Percentiles rank a stretch among this genome's conserved stretches.
Evolutionary conservation across 1,140 invertebrate species (phyloP).

Genomic region (Nasonia longicornis): DNA sequence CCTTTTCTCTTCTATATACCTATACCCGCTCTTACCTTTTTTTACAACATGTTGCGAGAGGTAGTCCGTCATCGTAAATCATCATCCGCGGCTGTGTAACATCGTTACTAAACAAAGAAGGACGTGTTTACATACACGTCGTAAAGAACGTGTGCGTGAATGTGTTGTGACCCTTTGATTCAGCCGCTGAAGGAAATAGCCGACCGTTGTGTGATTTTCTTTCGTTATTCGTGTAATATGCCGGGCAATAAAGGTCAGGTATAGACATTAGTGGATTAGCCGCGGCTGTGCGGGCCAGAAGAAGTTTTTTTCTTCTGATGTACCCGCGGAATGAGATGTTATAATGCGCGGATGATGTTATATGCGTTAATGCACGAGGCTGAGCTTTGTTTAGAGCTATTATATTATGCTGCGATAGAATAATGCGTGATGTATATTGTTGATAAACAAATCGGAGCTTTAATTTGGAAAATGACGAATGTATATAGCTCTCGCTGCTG

Average conservation of each 20-base stretch:
- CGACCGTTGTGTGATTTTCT: not conserved
- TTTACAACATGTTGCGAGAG: conserved; percentile 11
- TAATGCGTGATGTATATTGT: no score
- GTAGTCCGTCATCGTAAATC: conserved; percentile 18
- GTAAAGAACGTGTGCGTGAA: conserved; percentile 25
- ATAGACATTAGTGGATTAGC: conserved; percentile 31
- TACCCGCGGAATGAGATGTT: no score
- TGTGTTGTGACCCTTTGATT: conserved; percentile 39
- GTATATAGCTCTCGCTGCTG: no score
- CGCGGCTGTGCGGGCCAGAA: not conserved
- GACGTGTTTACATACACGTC: not conserved
- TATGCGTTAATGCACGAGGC: no score
- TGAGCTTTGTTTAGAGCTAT: no score
- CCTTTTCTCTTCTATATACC: no score
- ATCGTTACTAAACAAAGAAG: conserved; percentile 30
- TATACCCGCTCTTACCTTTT: not conserved
- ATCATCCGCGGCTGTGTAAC: conserved; percentile 8
- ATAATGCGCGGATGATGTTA: no score
- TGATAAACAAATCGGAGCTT: no score
- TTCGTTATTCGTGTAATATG: not conserved
- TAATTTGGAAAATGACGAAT: no score
- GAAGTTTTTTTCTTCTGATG: no score
- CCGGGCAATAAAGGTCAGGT: conserved; percentile 19
- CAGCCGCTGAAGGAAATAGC: conserved; percentile 17
- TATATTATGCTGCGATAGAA: no score